Conservation (phyloP, 1,140 invertebrate genomes). For the Himalopsyche phryganea region DNA sequence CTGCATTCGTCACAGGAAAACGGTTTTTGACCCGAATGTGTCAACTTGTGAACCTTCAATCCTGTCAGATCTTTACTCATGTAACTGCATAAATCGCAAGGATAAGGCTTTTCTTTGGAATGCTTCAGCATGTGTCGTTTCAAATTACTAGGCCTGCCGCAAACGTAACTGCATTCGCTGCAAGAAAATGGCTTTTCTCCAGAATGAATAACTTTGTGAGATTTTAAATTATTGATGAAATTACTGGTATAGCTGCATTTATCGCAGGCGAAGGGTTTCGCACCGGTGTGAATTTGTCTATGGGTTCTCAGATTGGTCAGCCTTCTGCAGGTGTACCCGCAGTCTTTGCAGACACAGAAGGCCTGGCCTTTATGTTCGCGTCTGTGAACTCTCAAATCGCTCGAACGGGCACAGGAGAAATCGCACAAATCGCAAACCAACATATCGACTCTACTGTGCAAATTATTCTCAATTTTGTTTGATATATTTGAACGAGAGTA, state of each 20-base stretch:
- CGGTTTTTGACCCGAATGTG: conserved; percentile 55
- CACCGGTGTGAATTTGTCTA: conserved; percentile 41
- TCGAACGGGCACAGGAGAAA: not conserved
- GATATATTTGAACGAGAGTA: no score
- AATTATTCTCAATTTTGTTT: no score
- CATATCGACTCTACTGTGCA: no score
- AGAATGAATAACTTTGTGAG: conserved; percentile 22
- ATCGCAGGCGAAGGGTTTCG: conserved; percentile 41
- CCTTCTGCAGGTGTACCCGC: conserved; percentile 40
- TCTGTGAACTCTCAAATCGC: conserved; percentile 4
- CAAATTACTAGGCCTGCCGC: conserved; percentile 6
- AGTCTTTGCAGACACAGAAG: conserved; percentile 19
- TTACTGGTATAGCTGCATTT: conserved; percentile 34
- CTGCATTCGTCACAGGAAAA: conserved; percentile 50
- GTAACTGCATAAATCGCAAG: conserved; percentile 5
- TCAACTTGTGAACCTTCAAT: conserved; percentile 54
- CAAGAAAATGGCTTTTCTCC: conserved; percentile 6
- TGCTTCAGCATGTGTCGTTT: conserved; percentile 12
- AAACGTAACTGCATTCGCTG: not conserved
- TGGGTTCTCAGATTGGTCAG: conserved; percentile 41
- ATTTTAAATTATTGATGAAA: conserved; percentile 3
- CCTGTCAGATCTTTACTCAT: conserved; percentile 2
- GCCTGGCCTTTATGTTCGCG: conserved; percentile 3
- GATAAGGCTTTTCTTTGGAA: not conserved
- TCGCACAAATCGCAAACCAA: conserved; percentile 2